These are phyloP conservation scores for Xylocampa areola DNA, from an alignment of 2,888 invertebrate species.

Conservation along the genomic window DNA sequence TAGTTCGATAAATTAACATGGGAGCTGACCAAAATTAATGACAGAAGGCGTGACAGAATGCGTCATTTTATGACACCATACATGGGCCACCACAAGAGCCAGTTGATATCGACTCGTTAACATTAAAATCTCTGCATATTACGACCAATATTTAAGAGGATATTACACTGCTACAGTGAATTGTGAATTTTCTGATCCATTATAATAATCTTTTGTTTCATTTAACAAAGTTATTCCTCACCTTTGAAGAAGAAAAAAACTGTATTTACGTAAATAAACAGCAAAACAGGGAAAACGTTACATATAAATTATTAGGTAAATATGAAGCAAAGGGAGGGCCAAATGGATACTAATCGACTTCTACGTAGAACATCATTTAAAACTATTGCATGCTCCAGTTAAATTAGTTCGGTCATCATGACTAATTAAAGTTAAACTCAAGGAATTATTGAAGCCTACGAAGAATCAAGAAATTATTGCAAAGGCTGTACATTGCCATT, in stretches of 20 bases:
- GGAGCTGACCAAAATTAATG: constrained; percentile 20
- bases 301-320: too few species aligned
- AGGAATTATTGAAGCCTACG: constrained; percentile 37
- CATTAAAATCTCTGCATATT: neutral
- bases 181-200: too few species aligned
- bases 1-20: constrained; percentile 13
- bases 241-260: too few species aligned
- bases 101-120: constrained; percentile 1
- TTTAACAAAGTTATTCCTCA: too few species aligned
- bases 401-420: constrained; percentile 34
- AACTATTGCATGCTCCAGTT: constrained; percentile 26
- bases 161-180: too few species aligned
- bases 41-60: constrained; percentile 41
- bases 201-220: too few species aligned
- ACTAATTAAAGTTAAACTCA: constrained; percentile 47
- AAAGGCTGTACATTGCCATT: too few species aligned
- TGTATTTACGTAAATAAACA: too few species aligned
- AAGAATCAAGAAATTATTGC: constrained; percentile 32
- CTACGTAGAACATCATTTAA: neutral
- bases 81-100: constrained; percentile 11
- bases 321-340: neutral
- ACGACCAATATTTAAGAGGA: neutral
- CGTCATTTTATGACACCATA: constrained; percentile 31
- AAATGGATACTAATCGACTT: neutral
- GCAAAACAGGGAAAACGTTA: too few species aligned